Evolutionary conservation across 1,140 invertebrate genomes (phyloP).

Genomic region (Scaptodrosophila lebanonensis): DNA sequence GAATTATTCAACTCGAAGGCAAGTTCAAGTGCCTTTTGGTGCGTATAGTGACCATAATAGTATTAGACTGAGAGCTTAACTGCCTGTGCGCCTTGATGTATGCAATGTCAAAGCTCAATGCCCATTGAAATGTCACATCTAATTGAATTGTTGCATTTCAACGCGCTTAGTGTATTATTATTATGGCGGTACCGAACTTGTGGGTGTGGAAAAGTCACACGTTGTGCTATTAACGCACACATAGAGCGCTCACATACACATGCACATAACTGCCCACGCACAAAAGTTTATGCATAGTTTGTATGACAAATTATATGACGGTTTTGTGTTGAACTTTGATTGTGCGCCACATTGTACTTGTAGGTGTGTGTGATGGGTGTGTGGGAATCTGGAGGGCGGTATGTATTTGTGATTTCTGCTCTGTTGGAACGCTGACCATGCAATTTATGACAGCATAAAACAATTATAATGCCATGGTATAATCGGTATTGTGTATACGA

Average conservation of each 20-base stretch:
- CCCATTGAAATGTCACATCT: constrained; percentile 2
- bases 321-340: constrained; percentile 28
- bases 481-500: constrained; percentile 30
- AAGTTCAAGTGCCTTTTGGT: no score
- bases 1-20: no score
- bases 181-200: no score
- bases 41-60: no score
- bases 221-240: constrained; percentile 6
- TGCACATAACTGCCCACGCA: not conserved
- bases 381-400: no score
- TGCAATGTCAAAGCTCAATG: not conserved
- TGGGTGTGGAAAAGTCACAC: not conserved
- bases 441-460: constrained; percentile 40
- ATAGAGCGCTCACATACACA: constrained; percentile 13
- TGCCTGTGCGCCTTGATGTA: no score
- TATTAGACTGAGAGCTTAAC: no score
- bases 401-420: constrained; percentile 21
- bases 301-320: constrained; percentile 29
- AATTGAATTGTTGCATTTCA: constrained; percentile 31
- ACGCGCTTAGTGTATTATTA: constrained; percentile 22
- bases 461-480: constrained; percentile 14
- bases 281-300: constrained; percentile 11
- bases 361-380: constrained; percentile 1
- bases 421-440: constrained; percentile 18
- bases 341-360: constrained; percentile 10